Evolutionary conservation across 2,888 invertebrate species (phyloP).

Genomic region (Rhyacophila evoluta): DNA sequence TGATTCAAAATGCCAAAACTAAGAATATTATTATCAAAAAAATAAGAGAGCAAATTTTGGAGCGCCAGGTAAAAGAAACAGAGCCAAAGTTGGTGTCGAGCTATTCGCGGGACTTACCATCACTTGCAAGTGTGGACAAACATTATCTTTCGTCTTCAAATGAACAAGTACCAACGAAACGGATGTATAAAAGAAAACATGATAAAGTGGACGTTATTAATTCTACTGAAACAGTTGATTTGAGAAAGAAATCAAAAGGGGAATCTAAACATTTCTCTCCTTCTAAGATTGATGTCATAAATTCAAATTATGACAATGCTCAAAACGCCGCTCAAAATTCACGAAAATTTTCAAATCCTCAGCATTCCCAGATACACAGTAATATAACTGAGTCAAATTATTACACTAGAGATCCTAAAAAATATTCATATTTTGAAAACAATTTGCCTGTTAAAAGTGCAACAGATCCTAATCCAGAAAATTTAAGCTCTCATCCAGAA

Average conservation of each 20-base stretch:
- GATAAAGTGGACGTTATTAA: not conserved
- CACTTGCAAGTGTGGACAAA: not conserved
- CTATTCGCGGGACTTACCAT: not conserved
- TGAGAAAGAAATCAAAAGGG: slow-evolving; percentile 40
- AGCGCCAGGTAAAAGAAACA: slow-evolving; percentile 64
- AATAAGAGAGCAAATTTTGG: slow-evolving; percentile 70
- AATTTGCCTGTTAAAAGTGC: not conserved
- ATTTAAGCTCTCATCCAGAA: not conserved
- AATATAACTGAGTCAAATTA: not conserved
- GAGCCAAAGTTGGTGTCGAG: slow-evolving; percentile 23
- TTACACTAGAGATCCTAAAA: not conserved
- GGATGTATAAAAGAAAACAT: not conserved
- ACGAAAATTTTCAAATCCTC: not conserved
- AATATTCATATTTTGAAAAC: not conserved
- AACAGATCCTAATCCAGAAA: not conserved
- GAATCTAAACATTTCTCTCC: slow-evolving; percentile 41
- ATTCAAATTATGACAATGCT: not conserved
- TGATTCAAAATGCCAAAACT: slow-evolving; percentile 59
- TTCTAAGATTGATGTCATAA: not conserved
- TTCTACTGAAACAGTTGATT: slow-evolving; percentile 13
- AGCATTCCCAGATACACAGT: not conserved
- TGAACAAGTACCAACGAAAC: not conserved
- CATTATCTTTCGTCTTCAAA: not conserved
- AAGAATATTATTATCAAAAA: slow-evolving; percentile 69
- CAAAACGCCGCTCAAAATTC: not conserved